Evolutionary conservation across 2,797 vertebrate genomes (phyloP), one percentile per base, ranked within the genome.

Genomic region (Eulemur mongoz): DNA sequence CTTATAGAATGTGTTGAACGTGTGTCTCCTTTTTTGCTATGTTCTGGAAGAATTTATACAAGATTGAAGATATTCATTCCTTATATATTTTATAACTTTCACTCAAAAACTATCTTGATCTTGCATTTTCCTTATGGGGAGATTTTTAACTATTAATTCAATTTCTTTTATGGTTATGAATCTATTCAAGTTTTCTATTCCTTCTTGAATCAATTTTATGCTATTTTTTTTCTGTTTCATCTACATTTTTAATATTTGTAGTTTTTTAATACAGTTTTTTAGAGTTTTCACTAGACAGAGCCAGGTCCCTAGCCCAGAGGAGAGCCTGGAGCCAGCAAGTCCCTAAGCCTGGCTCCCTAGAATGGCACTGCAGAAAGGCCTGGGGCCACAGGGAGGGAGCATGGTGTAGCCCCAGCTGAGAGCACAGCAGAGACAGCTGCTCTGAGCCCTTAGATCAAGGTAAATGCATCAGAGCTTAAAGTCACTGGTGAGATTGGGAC

Each of bases 301-400:
- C 3, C 1, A 3, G 15, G 27, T 25, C 38, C 35, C 27, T 65
- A 50, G 1, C 0, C 40, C 13, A 8, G 22, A 2, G 15, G 2
- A 85, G 7, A 38, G 3, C 13, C 23, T 38, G 30, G 7, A 85
- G 30, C 11, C n/a, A 63, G 45, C 10, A 75, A 88, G 45, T n/a
- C 22, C 22, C 63, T 89, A 20, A 20, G 3, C 27, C 40, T 70
- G 50, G 27, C 5, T 67, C 20, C 52, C 43, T 25, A 65, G 52
- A 5, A 3, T 30, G 35, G 43, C 12, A 25, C 43, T 17, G 8
- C 43, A 70, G 27, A 63, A 4, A 96, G 52, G 23, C n/a, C 30
- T 65, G 30, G 78, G 72, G 38, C 30, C n/a, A 27, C n/a, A 22
- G 59, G 50, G 52, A 22, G 59, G 50, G 52, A 81, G 67, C 22